These are phyloP conservation scores for Acronicta alni DNA, from an alignment of 2,888 invertebrate genomes.

Conservation along the genomic window DNA sequence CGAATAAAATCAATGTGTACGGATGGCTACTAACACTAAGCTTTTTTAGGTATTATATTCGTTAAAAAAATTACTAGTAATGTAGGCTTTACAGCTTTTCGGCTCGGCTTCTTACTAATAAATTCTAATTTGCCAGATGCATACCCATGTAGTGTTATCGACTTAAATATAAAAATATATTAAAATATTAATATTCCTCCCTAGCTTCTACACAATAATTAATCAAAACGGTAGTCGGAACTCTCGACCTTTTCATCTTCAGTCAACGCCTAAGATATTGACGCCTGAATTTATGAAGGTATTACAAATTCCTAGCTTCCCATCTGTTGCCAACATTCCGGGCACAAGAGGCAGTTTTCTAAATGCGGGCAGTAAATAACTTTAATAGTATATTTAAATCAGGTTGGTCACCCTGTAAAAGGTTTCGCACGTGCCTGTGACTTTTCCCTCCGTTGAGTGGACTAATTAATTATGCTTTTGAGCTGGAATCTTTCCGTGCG, in stretches of 20 bases:
- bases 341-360: slow-evolving; percentile 23
- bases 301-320: slow-evolving; percentile 39
- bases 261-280: slow-evolving; percentile 37
- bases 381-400: slow-evolving; percentile 59
- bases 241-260: slow-evolving; percentile 25
- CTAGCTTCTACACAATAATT: slow-evolving; percentile 7
- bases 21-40: too few species aligned
- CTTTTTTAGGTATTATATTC: too few species aligned
- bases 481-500: slow-evolving; percentile 21
- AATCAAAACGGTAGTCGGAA: slow-evolving; percentile 25
- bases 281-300: slow-evolving; percentile 44
- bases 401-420: slow-evolving; percentile 46
- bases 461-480: slow-evolving; percentile 52
- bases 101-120: too few species aligned
- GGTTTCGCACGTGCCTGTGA: slow-evolving; percentile 43
- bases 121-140: too few species aligned
- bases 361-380: slow-evolving; percentile 50
- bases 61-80: too few species aligned
- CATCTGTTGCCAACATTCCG: slow-evolving; percentile 47
- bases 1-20: too few species aligned
- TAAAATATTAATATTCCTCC: slow-evolving; percentile 18
- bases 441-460: slow-evolving; percentile 31
- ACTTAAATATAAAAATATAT: too few species aligned
- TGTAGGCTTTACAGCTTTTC: too few species aligned
- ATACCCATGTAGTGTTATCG: too few species aligned